Conservation (phyloP, 2,888 invertebrate species). For the Agrotis exclamationis region DNA sequence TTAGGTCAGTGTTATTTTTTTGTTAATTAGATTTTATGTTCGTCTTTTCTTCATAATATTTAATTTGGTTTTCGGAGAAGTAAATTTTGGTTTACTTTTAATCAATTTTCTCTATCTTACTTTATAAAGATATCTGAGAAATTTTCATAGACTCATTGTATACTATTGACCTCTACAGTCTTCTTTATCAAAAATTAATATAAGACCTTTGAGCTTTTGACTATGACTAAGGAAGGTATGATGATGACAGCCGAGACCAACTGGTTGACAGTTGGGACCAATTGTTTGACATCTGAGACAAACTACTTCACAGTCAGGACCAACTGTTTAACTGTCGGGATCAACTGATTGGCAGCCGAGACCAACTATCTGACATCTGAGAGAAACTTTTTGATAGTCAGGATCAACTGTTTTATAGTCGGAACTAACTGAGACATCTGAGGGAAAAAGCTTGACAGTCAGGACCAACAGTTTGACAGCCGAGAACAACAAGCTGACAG, state of each 20-base stretch:
- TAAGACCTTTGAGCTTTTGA: background rate
- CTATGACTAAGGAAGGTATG: background rate
- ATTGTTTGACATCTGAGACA: no score
- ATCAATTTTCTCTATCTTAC: background rate
- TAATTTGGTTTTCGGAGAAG: background rate
- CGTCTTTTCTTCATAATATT: background rate
- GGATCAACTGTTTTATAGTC: no score
- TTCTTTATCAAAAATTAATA: background rate
- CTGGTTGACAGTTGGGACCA: background rate
- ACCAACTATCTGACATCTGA: no score
- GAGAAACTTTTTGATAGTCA: no score
- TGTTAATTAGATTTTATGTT: slow-evolving; percentile 23
- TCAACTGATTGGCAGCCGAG: no score
- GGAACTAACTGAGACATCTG: no score
- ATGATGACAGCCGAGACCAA: background rate
- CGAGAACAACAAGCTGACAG: no score
- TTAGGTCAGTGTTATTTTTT: slow-evolving; percentile 26
- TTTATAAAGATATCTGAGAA: background rate
- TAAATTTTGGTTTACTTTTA: no score
- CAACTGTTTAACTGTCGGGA: no score
- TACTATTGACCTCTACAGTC: background rate
- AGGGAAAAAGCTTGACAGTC: no score
- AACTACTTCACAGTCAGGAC: no score
- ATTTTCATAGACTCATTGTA: background rate
- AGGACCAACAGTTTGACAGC: no score